These are phyloP conservation scores for Drosophila setosimentum DNA, from an alignment of 2,888 invertebrate species.

Conservation along the genomic window DNA sequence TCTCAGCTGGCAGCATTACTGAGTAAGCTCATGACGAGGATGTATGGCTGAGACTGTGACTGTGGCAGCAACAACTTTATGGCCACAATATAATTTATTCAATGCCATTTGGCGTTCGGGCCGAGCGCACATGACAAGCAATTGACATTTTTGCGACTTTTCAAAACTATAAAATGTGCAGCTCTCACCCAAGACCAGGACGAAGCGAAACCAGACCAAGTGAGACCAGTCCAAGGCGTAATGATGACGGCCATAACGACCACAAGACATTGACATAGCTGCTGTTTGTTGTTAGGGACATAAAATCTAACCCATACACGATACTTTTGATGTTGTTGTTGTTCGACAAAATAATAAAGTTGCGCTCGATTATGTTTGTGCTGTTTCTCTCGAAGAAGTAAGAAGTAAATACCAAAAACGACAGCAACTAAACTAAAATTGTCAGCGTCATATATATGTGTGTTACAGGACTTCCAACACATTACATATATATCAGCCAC, in stretches of 20 bases:
- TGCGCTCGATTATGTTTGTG: slow-evolving; percentile 76
- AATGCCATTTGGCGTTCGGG: slow-evolving; percentile 71
- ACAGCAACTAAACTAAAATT: slow-evolving; percentile 78
- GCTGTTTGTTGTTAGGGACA: slow-evolving; percentile 11
- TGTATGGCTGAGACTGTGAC: slow-evolving; percentile 28
- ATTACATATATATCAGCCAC: slow-evolving; percentile 59
- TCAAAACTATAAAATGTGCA: slow-evolving; percentile 82
- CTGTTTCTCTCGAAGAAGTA: slow-evolving; percentile 25
- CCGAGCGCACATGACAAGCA: slow-evolving; percentile 71
- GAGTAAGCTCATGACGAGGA: slow-evolving; percentile 48
- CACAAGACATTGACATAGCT: slow-evolving; percentile 21
- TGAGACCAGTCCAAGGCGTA: slow-evolving; percentile 62
- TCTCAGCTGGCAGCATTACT: slow-evolving; percentile 31
- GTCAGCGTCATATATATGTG: slow-evolving; percentile 51
- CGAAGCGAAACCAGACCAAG: slow-evolving; percentile 12
- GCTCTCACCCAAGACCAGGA: slow-evolving; percentile 29
- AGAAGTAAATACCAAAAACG: slow-evolving; percentile 71
- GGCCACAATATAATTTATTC: slow-evolving; percentile 79
- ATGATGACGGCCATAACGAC: slow-evolving; percentile 76
- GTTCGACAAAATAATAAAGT: slow-evolving; percentile 77
- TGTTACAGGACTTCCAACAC: slow-evolving; percentile 70
- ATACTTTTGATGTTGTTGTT: slow-evolving; percentile 42
- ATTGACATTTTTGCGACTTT: slow-evolving; percentile 82
- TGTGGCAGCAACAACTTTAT: slow-evolving; percentile 74
- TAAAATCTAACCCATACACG: slow-evolving; percentile 53